phyloP scores from a whole-genome alignment of 1,140 invertebrate genomes.

The Riptortus pedestris region DNA sequence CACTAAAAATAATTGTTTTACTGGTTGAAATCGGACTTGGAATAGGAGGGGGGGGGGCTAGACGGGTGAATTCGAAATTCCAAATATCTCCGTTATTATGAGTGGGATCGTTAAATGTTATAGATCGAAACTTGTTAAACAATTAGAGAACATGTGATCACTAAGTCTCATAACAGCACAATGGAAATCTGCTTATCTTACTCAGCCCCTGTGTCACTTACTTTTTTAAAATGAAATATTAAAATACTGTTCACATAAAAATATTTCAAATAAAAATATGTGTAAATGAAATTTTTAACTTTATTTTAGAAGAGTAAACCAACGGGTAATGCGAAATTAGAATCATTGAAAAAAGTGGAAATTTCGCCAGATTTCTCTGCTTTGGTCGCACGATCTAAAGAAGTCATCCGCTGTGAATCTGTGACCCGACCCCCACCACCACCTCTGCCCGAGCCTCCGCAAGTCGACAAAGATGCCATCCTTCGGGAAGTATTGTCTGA shows the following conservation, averaged over 20 bases:
- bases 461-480: neutral
- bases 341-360: neutral
- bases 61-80: no score
- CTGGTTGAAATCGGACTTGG: no score
- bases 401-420: no score
- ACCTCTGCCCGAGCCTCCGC: neutral
- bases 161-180: neutral
- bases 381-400: neutral
- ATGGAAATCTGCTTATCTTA: neutral
- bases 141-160: neutral
- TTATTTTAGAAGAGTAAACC: neutral
- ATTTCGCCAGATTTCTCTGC: neutral
- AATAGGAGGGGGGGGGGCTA: no score
- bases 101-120: no score
- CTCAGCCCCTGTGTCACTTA: no score
- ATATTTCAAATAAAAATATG: neutral
- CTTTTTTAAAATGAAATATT: neutral
- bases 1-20: no score
- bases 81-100: no score
- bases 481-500: neutral
- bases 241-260: neutral
- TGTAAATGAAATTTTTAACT: neutral
- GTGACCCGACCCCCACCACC: neutral
- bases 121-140: no score
- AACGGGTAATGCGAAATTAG: neutral